Percentiles rank a stretch among this genome's conserved stretches.
Conservation (phyloP, 2,797 vertebrate species). For the Coregonus sp. region DNA sequence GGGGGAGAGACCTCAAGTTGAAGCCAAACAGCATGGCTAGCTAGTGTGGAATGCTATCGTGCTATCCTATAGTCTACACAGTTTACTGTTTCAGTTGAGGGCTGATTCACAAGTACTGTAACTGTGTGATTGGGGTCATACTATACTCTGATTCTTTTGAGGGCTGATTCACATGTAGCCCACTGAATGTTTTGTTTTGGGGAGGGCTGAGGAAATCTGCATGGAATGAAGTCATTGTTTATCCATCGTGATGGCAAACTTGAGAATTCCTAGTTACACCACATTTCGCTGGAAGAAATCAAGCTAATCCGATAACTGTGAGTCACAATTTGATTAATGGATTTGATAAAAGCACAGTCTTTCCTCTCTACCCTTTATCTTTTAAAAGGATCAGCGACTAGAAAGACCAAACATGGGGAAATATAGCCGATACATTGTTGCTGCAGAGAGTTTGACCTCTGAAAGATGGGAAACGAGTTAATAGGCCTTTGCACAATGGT, state of each 20-base stretch:
- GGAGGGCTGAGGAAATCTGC: not conserved
- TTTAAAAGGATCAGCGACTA: not conserved
- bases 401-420: constrained; percentile 4
- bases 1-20: not conserved
- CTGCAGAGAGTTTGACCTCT: not conserved
- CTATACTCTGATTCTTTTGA: not conserved
- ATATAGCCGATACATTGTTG: not conserved
- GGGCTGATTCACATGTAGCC: not conserved
- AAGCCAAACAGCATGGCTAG: constrained; percentile 3
- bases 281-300: not conserved
- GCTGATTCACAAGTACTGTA: not conserved
- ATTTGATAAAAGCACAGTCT: not conserved
- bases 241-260: not conserved
- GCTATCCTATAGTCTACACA: not conserved
- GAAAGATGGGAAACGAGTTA: not conserved
- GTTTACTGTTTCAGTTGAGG: not conserved
- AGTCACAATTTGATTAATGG: not conserved
- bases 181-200: not conserved
- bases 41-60: not conserved
- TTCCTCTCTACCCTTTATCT: constrained; percentile 6
- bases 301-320: not conserved
- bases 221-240: not conserved
- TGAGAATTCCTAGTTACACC: not conserved
- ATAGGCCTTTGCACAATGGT: not conserved
- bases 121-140: not conserved